Evolutionary conservation across 2,113 vertebrate genomes (phyloP), one percentile per base, ranked within the genome.

Genomic region (Tauraco erythrolophus): DNA sequence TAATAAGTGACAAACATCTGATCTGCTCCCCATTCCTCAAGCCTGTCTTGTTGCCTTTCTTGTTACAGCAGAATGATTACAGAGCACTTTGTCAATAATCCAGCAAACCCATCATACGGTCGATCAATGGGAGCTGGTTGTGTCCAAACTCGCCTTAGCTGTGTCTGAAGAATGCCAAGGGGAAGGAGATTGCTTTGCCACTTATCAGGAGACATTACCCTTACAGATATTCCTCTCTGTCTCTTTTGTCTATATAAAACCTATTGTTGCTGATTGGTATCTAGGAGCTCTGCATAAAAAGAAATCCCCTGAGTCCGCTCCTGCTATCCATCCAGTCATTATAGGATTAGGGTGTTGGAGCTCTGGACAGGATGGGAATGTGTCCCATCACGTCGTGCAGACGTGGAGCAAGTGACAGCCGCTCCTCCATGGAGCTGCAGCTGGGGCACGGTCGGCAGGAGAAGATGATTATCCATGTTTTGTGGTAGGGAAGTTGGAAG

Each of bases 1-100:
- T 91, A 84, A 75, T 95, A 84, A 21, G 89, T 96, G 95, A 92
- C 93, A 95, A 91, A 89, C 74, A 78, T 78, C 92, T 82, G 92
- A 81, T 84, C 89, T 28, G 60, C 62, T 87, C 81, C 82, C 70
- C 56, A 33, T 91, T 88, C 92, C 80, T 96, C 92, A 95, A 69
- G 37, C 81, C 70, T 95, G 87, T 87, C 94, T 75, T 16, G 46
- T 91, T 94, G 89, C 89, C 77, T 87, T 91, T 75, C 93, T 91
- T 81, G 87, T 97, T 93, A 76, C 96, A 94, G 84, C 43, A 70
- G 80, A n/a, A 58, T 56, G 94, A 92, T 91, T 92, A 70, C 84
- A 46, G 94, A 89, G 77, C 94, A 82, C 89, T 94, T 94, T 71
- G 89, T 94, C 94, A 89, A 92, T 96, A 92, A 84, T 39, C 87